Evolutionary conservation across 2,888 invertebrate genomes (phyloP).

Genomic region (Lamellibrachia satsuma): DNA sequence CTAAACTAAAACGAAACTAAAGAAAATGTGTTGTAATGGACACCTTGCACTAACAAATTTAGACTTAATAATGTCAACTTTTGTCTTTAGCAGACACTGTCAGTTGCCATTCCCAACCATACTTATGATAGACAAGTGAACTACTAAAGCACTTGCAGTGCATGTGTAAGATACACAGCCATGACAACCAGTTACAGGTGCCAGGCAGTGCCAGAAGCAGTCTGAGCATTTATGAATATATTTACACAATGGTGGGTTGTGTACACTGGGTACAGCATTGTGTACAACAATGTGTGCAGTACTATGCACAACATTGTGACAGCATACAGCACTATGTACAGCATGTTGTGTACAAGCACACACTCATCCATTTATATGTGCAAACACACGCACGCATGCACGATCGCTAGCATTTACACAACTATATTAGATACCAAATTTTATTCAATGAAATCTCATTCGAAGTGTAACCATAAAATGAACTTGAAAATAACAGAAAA

Average conservation of each 20-base stretch:
- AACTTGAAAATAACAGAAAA: not conserved
- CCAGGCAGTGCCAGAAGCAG: not conserved
- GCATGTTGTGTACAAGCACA: not conserved
- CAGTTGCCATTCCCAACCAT: not conserved
- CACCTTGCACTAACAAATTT: not conserved
- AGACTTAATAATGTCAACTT: not conserved
- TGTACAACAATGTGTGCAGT: not conserved
- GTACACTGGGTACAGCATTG: not conserved
- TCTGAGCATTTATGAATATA: not conserved
- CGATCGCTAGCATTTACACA: not conserved
- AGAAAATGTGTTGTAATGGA: not conserved
- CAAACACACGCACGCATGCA: not conserved
- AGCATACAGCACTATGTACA: not conserved
- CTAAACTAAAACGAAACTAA: not conserved
- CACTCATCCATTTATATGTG: not conserved
- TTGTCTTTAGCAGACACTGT: not conserved
- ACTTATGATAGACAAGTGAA: not conserved
- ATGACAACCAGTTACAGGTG: not conserved
- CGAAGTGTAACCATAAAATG: not conserved
- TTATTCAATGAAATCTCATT: not conserved
- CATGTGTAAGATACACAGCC: not conserved
- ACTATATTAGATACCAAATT: not conserved
- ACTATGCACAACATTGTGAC: not conserved
- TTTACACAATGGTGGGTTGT: not conserved
- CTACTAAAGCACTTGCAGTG: not conserved